Evolutionary conservation across 2,888 invertebrate species (phyloP).

Genomic region (Stenchaetothrips biformis): DNA sequence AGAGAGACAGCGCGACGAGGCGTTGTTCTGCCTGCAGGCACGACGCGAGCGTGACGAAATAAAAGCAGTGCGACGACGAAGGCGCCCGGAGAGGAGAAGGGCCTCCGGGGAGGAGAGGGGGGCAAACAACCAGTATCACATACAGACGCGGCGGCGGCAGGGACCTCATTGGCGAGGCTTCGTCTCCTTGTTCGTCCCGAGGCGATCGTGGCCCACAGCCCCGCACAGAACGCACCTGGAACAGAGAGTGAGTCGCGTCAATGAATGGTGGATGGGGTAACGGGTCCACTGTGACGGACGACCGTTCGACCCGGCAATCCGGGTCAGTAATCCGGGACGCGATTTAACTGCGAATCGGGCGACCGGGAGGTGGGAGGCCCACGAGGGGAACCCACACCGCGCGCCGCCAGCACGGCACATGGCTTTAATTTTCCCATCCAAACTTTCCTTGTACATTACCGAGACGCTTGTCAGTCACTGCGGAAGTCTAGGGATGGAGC

Average conservation of each 20-base stretch:
- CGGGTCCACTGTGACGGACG: too few relatives aligned
- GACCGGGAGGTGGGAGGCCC: too few relatives aligned
- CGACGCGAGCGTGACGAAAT: neutral
- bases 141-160: too few relatives aligned
- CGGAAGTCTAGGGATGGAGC: neutral
- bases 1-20: too few relatives aligned
- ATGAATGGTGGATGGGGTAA: too few relatives aligned
- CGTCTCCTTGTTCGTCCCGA: too few relatives aligned
- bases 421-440: slow-evolving; percentile 14
- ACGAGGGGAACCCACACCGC: neutral
- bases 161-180: too few relatives aligned
- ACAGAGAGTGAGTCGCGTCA: neutral
- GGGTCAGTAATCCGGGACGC: too few relatives aligned
- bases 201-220: too few relatives aligned
- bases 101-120: neutral
- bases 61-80: neutral
- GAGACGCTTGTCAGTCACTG: neutral
- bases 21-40: neutral
- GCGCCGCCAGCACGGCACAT: neutral
- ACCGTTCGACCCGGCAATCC: too few relatives aligned
- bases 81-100: neutral
- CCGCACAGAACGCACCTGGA: neutral
- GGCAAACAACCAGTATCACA: too few relatives aligned
- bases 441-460: neutral
- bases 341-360: too few relatives aligned